Base-by-base conservation (phyloP, 2,113 vertebrate species). In the Miniopterus natalensis region DNA sequence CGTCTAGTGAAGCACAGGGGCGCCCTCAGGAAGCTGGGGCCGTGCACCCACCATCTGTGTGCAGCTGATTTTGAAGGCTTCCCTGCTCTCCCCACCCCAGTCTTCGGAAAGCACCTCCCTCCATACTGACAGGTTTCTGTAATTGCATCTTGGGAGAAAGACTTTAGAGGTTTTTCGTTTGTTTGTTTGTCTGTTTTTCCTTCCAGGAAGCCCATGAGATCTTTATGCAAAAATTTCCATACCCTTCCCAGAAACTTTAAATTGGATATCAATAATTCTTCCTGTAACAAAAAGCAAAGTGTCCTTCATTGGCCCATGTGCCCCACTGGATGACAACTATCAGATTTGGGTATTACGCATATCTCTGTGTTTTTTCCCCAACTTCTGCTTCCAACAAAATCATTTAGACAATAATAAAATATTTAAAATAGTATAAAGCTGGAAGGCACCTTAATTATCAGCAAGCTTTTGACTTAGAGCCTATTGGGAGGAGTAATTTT, bases 361-460 rank as follows among this genome's bases (percentile, higher is more conserved):
- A 74, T 11, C 8, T 23, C n/a, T 92, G 75, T 84, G 73, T 55
- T 70, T 92, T n/a, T 81, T 83, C 90, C 88, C 49, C 79, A 83
- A 93, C 42, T 59, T 75, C 29, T 90, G 36, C 21, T 85, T 61
- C 17, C 31, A 88, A 71, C 3, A 84, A 86, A 85, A 94, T 61
- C 74, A 86, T 55, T 89, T n/a, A 93, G 71, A 42, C 31, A 85
- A 70, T 14, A 68, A 53, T 49, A 40, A 86, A 66, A 89, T 70
- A 81, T 42, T 84, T 74, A 80, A 83, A 47, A 61, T 8, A 73
- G 5, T 18, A 27, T 31, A 15, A 85, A 94, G 18, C 36, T 75
- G 21, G 40, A 94, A 74, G 40, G 5, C 17, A 42, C 53, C 47
- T 85, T 79, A 49, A 53, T 53, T 65, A 91, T 68, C 73, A 71